Conservation (phyloP, 92 coral and sea anemone genomes). For the Umimayanthus kanabou region DNA sequence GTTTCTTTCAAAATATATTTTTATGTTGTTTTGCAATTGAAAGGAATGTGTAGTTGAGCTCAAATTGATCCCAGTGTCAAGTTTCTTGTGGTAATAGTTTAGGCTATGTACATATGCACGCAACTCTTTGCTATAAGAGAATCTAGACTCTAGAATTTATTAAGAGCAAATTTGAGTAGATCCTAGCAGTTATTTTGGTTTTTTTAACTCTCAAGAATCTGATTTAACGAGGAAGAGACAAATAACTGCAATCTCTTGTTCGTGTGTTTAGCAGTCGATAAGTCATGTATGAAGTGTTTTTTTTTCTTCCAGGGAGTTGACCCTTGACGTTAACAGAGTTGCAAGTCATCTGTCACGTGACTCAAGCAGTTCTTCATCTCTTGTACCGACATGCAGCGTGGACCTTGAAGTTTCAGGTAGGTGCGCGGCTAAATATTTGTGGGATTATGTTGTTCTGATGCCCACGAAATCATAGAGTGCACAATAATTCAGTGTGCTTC, state of each 20-base stretch:
- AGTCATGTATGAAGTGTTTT: too few relatives aligned
- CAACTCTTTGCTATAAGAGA: neutral
- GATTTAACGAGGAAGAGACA: neutral
- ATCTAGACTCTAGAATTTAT: neutral
- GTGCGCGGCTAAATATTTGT: neutral
- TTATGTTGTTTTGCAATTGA: too few relatives aligned
- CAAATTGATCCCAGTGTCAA: too few relatives aligned
- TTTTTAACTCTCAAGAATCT: neutral
- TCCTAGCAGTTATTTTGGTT: too few relatives aligned
- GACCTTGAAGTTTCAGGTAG: slow-evolving; percentile 26
- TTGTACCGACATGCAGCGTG: slow-evolving; percentile 11
- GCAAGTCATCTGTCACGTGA: neutral
- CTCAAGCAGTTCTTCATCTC: neutral
- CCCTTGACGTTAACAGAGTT: slow-evolving; percentile 3
- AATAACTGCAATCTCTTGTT: neutral
- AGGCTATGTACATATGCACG: neutral
- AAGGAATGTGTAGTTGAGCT: too few relatives aligned
- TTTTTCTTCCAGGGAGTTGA: slow-evolving; percentile 3
- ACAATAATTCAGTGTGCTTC: neutral
- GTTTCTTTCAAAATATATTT: too few relatives aligned
- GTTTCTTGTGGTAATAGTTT: too few relatives aligned
- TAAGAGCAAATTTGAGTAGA: too few relatives aligned
- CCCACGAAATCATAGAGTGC: too few relatives aligned
- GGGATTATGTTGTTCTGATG: too few relatives aligned
- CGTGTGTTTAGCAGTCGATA: neutral